Percentiles rank a stretch among this genome's conserved stretches.
These are phyloP conservation scores for Metellina segmentata DNA, from an alignment of 2,888 invertebrate species.

Conservation along the genomic window DNA sequence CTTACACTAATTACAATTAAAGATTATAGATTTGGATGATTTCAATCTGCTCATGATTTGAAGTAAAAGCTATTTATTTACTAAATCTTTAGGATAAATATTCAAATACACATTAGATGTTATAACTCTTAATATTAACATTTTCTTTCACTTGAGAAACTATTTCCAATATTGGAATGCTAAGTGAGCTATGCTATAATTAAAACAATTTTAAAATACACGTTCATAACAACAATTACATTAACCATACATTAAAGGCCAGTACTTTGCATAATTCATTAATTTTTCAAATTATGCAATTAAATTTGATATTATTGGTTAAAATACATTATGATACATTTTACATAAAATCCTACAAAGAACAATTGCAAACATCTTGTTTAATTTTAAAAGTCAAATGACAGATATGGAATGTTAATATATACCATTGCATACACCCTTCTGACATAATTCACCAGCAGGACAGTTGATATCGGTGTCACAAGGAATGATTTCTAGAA, in stretches of 20 bases:
- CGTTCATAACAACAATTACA: no score
- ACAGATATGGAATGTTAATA: background rate
- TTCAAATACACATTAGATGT: background rate
- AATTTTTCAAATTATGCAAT: no score
- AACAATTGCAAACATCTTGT: background rate
- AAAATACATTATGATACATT: background rate
- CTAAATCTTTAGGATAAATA: background rate
- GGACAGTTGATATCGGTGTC: slow-evolving; percentile 90
- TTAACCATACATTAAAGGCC: no score
- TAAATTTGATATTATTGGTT: no score
- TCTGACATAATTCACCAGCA: slow-evolving; percentile 85
- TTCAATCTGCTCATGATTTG: background rate
- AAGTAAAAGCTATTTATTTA: background rate
- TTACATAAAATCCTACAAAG: background rate
- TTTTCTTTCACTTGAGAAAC: no score
- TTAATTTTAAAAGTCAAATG: background rate
- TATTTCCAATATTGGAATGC: no score
- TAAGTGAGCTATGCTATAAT: no score
- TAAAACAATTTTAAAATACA: no score
- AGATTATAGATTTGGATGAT: background rate
- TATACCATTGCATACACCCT: slow-evolving; percentile 87
- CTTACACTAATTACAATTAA: background rate
- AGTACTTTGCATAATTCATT: no score
- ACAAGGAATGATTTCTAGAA: slow-evolving; percentile 85
- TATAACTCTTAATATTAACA: no score